Base-by-base conservation (phyloP, 2,113 vertebrate genomes). In the Megaceryle maxima region DNA sequence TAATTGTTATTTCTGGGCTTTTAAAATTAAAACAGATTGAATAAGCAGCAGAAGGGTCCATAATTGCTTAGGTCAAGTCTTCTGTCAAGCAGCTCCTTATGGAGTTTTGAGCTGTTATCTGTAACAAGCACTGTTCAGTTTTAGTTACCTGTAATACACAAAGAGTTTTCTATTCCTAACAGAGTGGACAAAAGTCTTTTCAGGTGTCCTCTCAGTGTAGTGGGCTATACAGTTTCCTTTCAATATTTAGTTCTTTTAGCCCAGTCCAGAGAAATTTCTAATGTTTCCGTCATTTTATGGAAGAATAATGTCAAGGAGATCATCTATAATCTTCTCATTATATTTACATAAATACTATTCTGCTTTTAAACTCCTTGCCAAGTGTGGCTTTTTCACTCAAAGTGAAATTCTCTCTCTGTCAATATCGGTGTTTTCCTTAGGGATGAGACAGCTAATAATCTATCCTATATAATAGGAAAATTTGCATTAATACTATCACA, bases 261-360 rank as follows among this genome's bases (percentile, higher is more conserved):
- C 15, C 7, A 70, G 81, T 80, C 68, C 28, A 43, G 80, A 87
- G 80, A 70, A 26, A 78, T 74, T 85, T 79, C 57, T 78, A 84
- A 84, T 55, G 46, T 77, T 89, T 85, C 77, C 2, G 2, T 78
- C 59, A 35, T 76, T 88, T 92, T 85, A 81, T 50, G 26, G 41
- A 85, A 89, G 80, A 87, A 84, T 59, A 91, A 72, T 0, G 0
- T 70, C 83, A 89, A 85, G 77, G 41, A 95, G 83, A 94, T 87
- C 81, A 85, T 41, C 92, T 66, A 62, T 94, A 94, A 92, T 96
- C 55, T 89, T 97, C 81, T 94, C 43, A 63, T 74, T 92, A 44
- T 92, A 92, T 91, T 97, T 95, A 87, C 78, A 91, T 94, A 94
- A 94, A 94, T 91, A 83, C 28, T 48, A 29, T 64, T 84, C 62